phyloP scores from a whole-genome alignment of 2,797 vertebrate genomes.

The Typhlichthys eigenmanni region DNA sequence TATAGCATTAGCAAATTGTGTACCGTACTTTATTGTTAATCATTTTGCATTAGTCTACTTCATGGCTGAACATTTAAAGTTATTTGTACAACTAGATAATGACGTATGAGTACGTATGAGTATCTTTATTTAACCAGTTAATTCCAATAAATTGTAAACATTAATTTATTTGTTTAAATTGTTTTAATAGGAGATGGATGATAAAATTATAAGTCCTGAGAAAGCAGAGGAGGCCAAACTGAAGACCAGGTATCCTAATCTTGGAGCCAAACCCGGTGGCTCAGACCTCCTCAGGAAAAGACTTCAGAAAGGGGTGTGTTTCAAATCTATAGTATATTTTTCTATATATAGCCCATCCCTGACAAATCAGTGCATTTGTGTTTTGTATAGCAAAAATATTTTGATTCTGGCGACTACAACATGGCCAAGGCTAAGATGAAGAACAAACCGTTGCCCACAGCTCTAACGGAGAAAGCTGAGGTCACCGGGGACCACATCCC shows the following conservation, averaged over 20 bases:
- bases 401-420: conserved; percentile 99
- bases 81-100: too few species aligned
- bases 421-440: conserved; percentile 99
- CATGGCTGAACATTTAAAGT: conserved; percentile 19
- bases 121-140: too few species aligned
- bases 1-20: conserved; percentile 6
- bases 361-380: not conserved
- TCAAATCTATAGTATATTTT: not conserved
- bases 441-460: conserved; percentile 92
- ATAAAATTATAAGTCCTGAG: conserved; percentile 94
- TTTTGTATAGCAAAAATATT: conserved; percentile 90
- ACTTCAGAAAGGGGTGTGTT: conserved; percentile 93
- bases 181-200: conserved; percentile 89
- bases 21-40: not conserved
- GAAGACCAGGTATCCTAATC: conserved; percentile 92
- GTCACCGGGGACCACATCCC: conserved; percentile 98
- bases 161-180: not conserved
- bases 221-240: conserved; percentile 95
- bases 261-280: conserved; percentile 91
- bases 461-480: conserved; percentile 90
- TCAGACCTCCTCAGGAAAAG: conserved; percentile 95
- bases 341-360: too few species aligned
- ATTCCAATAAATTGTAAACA: too few species aligned
- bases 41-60: conserved; percentile 12
- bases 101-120: too few species aligned